A percentile compares a stretch with the other conserved stretches of the same genome.
phyloP scores from a whole-genome alignment of 2,888 invertebrate species.

The Pharmacophagus antenor region DNA sequence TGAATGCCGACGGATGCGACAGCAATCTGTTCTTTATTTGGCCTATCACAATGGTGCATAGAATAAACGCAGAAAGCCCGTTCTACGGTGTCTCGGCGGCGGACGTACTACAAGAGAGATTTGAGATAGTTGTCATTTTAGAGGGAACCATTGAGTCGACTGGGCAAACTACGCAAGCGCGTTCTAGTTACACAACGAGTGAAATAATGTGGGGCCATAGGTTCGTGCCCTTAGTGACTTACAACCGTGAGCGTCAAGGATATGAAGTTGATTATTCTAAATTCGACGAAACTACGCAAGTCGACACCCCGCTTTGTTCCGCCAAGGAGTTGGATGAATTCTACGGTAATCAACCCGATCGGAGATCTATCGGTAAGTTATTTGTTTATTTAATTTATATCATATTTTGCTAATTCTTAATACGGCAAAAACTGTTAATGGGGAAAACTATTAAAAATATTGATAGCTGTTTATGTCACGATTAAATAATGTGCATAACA shows the following conservation, averaged over 20 bases:
- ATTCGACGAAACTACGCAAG: slow-evolving; percentile 89
- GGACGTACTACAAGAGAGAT: slow-evolving; percentile 89
- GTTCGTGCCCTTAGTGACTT: slow-evolving; percentile 87
- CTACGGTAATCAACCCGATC: slow-evolving; percentile 81
- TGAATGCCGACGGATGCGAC: slow-evolving; percentile 88
- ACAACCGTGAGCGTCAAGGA: slow-evolving; percentile 87
- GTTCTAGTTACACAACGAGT: slow-evolving; percentile 88
- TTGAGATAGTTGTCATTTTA: slow-evolving; percentile 90
- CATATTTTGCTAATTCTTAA: neutral
- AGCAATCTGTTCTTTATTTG: slow-evolving; percentile 94
- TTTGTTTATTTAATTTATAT: neutral
- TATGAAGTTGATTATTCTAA: slow-evolving; percentile 91
- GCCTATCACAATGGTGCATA: slow-evolving; percentile 95
- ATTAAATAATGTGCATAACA: neutral
- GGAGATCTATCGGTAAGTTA: slow-evolving; percentile 78
- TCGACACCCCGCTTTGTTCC: slow-evolving; percentile 89
- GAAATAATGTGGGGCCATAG: slow-evolving; percentile 91
- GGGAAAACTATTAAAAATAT: neutral
- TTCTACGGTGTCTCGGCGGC: slow-evolving; percentile 92
- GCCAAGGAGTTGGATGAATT: slow-evolving; percentile 84
- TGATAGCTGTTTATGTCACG: neutral
- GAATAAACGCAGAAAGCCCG: slow-evolving; percentile 90
- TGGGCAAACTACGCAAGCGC: slow-evolving; percentile 86
- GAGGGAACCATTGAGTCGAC: slow-evolving; percentile 93
- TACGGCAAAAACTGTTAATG: neutral